Evolutionary conservation across 2,797 vertebrate genomes (phyloP), one percentile per base, ranked within the genome.

Genomic region (Setipinna tenuifilis): DNA sequence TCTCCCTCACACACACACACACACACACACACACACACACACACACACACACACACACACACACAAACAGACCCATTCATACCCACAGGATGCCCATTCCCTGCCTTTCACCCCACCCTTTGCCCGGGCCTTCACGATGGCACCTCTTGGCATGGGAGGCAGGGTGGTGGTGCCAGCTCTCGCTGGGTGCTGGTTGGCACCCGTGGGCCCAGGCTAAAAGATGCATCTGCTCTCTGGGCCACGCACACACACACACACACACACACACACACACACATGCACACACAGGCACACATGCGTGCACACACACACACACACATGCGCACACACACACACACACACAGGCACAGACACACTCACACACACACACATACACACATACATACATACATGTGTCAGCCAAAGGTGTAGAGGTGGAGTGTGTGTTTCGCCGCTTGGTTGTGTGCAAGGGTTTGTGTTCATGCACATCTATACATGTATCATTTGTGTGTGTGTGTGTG

Each of bases 211-310:
- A 3, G 68, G 28, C 68, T 75, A 75, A 75, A 75, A 35, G 68
- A 75, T 75, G 68, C 68, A 75, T 75, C 68, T 75, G 68, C 68
- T 75, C 68, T 19, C 28, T 75, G 61, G n/a, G n/a, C 61, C 61
- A n/a, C n/a, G 61, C 61, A 25, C 61, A 25, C 61, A 25, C n/a
- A 65, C 61, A 65, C 58, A 61, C 19, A 61, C 58, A 61, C 50
- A 54, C 50, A 62, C 59, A 62, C 59, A 61, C 58, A 61, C 58
- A 61, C 58, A n/a, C 17, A n/a, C 58, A 61, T 28, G 23, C 4
- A 48, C 46, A 10, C 46, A 48, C 46, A 48, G 4, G 10, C 46
- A 48, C 46, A 10, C 46, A 48, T 10, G 46, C 46, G 46, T 10
- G 46, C 46, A 10, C 46, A 48, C 46, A 48, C 46, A 48, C 10